Evolutionary conservation across 1,140 invertebrate species (phyloP).

Genomic region (Thaumetopoea pityocampa): DNA sequence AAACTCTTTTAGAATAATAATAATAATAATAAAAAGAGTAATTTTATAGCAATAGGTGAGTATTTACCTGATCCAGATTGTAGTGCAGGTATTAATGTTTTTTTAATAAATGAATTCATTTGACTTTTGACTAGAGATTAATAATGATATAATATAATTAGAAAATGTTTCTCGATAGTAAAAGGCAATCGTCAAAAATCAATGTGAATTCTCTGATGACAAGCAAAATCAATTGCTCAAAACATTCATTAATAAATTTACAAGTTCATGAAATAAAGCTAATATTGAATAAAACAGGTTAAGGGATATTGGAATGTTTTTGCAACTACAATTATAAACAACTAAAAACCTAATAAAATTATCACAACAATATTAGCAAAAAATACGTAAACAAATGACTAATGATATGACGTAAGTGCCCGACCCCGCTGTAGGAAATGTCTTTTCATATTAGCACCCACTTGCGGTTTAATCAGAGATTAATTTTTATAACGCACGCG

Average conservation of each 20-base stretch:
- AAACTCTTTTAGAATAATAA: slow-evolving; percentile 15
- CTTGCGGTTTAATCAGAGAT: no score
- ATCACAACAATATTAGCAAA: slow-evolving; percentile 54
- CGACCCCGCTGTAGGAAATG: no score
- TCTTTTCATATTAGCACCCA: no score
- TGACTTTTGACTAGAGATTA: slow-evolving; percentile 15
- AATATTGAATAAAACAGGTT: slow-evolving; percentile 28
- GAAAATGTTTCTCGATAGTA: slow-evolving; percentile 9
- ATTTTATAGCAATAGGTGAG: slow-evolving; percentile 15
- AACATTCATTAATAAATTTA: slow-evolving; percentile 25
- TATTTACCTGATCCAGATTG: slow-evolving; percentile 20
- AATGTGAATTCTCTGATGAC: slow-evolving; percentile 40
- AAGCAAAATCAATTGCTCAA: slow-evolving; percentile 37
- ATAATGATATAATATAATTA: slow-evolving; percentile 1
- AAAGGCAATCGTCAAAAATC: slow-evolving; percentile 25
- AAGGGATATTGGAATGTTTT: slow-evolving; percentile 26
- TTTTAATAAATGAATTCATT: slow-evolving; percentile 11
- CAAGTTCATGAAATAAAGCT: slow-evolving; percentile 43
- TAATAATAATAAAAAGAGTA: slow-evolving; percentile 10
- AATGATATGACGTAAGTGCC: slow-evolving; percentile 33
- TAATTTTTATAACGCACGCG: no score
- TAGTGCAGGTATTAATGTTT: slow-evolving; percentile 10
- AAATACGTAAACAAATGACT: slow-evolving; percentile 50
- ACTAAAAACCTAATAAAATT: slow-evolving; percentile 44
- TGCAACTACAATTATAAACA: slow-evolving; percentile 52